These are phyloP conservation scores for Vidua chalybeata DNA, from an alignment of 2,113 vertebrate species.

Conservation along the genomic window DNA sequence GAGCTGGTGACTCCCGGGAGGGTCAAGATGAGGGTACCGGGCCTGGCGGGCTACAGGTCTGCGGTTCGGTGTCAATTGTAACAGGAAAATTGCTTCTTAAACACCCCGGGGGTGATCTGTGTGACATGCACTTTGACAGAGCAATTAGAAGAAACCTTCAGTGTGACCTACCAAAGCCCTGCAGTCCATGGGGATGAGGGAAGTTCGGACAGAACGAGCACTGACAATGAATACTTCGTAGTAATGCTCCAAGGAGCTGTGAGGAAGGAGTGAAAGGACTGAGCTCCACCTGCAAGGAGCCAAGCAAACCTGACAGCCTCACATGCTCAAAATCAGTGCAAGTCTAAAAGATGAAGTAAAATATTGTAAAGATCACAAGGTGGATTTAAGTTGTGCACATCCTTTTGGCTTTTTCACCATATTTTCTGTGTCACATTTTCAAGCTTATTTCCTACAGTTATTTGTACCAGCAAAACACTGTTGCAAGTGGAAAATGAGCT, in stretches of 20 bases:
- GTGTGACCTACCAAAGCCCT: neutral
- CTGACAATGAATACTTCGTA: neutral
- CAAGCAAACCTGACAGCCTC: neutral
- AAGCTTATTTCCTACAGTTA: neutral
- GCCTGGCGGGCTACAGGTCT: fast-evolving
- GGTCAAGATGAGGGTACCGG: neutral
- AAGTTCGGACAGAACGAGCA: too few species aligned
- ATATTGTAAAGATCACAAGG: neutral
- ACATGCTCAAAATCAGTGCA: neutral
- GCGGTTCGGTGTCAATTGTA: fast-evolving
- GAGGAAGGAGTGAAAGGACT: neutral
- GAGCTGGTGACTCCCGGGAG: neutral
- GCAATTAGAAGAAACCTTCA: neutral
- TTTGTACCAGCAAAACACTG: neutral
- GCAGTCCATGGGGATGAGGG: too few species aligned
- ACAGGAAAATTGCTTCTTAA: neutral
- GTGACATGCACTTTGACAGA: neutral
- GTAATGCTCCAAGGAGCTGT: neutral
- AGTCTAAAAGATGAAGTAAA: neutral
- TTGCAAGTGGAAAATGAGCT: neutral
- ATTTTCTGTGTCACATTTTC: neutral
- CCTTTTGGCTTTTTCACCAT: neutral
- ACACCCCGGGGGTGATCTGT: neutral
- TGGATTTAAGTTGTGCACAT: neutral
- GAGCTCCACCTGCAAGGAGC: neutral